Conservation (phyloP, 2,888 invertebrate species). For the Trachelus stipa region DNA sequence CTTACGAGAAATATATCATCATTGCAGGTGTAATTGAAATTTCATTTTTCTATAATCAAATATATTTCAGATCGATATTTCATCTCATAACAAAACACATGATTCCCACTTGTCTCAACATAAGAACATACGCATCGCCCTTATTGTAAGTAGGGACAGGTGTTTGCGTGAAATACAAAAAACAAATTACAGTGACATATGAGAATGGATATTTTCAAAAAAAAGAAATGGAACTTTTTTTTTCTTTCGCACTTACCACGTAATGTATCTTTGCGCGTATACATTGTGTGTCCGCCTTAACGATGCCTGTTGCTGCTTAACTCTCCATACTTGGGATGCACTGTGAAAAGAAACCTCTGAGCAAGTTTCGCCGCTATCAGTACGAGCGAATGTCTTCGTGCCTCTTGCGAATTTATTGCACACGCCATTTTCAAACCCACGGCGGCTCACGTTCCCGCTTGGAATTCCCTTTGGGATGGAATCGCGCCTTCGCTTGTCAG, state of each 20-base stretch:
- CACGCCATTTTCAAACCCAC: conserved; percentile 29
- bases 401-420: conserved; percentile 45
- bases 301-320: conserved; percentile 15
- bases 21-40: neutral
- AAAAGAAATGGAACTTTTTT: neutral
- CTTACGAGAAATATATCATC: neutral
- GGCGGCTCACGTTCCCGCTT: conserved; percentile 18
- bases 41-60: neutral
- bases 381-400: conserved; percentile 27
- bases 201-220: neutral
- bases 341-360: conserved; percentile 28
- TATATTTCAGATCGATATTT: neutral
- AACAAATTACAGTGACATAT: neutral
- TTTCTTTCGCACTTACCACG: neutral
- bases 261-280: neutral
- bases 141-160: neutral
- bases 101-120: neutral
- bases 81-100: neutral
- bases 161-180: neutral
- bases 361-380: conserved; percentile 42
- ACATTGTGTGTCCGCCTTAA: conserved; percentile 12
- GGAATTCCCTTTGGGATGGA: conserved; percentile 35
- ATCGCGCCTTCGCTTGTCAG: conserved; percentile 29
- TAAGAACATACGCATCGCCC: neutral
- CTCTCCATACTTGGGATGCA: conserved; percentile 38